Base-by-base conservation (phyloP, 2,113 vertebrate genomes). In the Melanocharis versteri region DNA sequence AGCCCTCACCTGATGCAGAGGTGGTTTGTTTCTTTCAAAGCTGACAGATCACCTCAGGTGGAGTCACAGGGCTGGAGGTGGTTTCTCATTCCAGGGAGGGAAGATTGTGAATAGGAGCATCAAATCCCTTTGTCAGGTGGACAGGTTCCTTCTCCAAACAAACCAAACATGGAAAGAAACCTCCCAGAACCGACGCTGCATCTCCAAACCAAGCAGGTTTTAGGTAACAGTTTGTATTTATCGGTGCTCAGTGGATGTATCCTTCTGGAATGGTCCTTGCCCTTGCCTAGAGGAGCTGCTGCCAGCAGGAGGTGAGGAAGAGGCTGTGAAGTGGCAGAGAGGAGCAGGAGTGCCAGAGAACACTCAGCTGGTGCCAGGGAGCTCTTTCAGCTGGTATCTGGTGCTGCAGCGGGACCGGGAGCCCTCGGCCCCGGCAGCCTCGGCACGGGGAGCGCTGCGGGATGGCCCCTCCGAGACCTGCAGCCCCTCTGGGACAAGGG, bases 361-460 rank as follows among this genome's bases (percentile, higher is more conserved):
- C 45, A 3, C 51, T 7, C 2, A 2, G 4, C 27, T 31, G 33
- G 30, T 13, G 24, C 19, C 60, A 23, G 44, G 1, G 37, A 48
- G 15, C 31, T 1, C 64, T 18, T 11, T 0, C 1, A 6, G 53
- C 78, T 37, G 62, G 45, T 1, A 1, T 22, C 17, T 17, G 13
- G 44, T 5, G 28, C 62, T 15, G 3, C 22, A 19, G 21, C 7
- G n/a, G 85, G n/a, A 9, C 20, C 7, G 2, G 26, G 13, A 50
- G 62, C 47, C 76, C 72, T 4, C 2, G 2, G 26, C 44, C 89
- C 13, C 31, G 1, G n/a, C 20, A 2, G 2, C 3, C 31, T 7
- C 9, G 0, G 3, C 3, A 3, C 30, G 2, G 22, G n/a, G 44
- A 44, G 6, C 9, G 4, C 31, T 19, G 9, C 3, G 44, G 57